Evolutionary conservation across 1,140 invertebrate genomes (phyloP).

Genomic region (Myzus persicae): DNA sequence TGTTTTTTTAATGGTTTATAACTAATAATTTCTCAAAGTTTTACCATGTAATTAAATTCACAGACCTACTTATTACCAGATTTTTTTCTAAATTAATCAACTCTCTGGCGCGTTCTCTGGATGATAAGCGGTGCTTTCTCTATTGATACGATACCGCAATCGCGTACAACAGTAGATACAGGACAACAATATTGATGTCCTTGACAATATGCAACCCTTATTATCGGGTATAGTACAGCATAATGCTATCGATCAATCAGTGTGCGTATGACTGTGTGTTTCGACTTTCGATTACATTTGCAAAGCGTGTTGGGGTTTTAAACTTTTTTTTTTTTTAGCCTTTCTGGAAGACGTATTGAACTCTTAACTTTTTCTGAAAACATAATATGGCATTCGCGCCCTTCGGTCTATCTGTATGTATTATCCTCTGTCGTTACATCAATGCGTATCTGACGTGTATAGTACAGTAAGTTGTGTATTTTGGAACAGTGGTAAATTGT

Average conservation of each 20-base stretch:
- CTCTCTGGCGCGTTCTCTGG: neutral
- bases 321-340: neutral
- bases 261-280: neutral
- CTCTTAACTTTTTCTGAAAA: neutral
- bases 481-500: neutral
- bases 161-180: too few relatives aligned
- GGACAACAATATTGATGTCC: neutral
- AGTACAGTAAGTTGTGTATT: neutral
- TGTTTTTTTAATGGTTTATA: neutral
- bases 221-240: neutral
- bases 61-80: neutral
- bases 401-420: neutral
- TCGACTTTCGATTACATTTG: neutral
- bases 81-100: neutral
- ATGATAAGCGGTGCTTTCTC: neutral
- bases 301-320: neutral
- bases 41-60: neutral
- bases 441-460: neutral
- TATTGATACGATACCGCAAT: neutral
- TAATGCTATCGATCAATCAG: neutral
- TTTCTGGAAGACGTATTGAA: neutral
- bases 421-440: neutral
- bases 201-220: neutral
- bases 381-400: neutral
- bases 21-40: neutral